phyloP scores from a whole-genome alignment of 2,797 vertebrate genomes.

The Botia kubotai region DNA sequence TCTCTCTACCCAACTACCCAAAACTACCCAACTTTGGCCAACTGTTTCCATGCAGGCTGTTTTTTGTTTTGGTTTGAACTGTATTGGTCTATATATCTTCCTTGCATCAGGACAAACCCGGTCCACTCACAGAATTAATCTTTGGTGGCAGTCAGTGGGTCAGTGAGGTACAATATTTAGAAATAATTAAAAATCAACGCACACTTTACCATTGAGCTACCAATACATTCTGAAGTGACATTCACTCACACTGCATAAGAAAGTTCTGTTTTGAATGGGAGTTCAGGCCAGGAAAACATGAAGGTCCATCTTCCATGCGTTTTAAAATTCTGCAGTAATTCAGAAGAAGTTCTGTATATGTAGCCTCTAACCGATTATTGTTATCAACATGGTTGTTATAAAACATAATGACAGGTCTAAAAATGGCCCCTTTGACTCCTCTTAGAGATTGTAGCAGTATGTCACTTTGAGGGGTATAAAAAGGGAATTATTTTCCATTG shows the following conservation, averaged over 20 bases:
- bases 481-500: constrained; percentile 62
- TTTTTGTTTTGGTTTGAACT: constrained; percentile 65
- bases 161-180: neutral
- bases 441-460: constrained; percentile 25
- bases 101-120: constrained; percentile 61
- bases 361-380: constrained; percentile 17
- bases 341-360: constrained; percentile 24
- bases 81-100: constrained; percentile 50
- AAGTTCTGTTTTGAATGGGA: constrained; percentile 1
- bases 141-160: constrained; percentile 37
- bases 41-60: constrained; percentile 59
- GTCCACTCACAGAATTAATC: constrained; percentile 43
- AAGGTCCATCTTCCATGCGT: constrained; percentile 4
- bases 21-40: neutral
- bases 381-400: constrained; percentile 17
- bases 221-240: constrained; percentile 4
- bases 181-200: neutral
- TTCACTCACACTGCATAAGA: constrained; percentile 14
- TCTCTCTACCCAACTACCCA: no score
- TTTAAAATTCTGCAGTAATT: neutral
- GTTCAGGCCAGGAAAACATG: neutral
- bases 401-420: constrained; percentile 14
- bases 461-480: constrained; percentile 19
- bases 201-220: constrained; percentile 2
- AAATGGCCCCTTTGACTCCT: constrained; percentile 23